A percentile compares a stretch with the other conserved stretches of the same genome.
These are phyloP conservation scores for Hypothenemus hampei DNA, from an alignment of 1,140 invertebrate species.

Conservation along the genomic window DNA sequence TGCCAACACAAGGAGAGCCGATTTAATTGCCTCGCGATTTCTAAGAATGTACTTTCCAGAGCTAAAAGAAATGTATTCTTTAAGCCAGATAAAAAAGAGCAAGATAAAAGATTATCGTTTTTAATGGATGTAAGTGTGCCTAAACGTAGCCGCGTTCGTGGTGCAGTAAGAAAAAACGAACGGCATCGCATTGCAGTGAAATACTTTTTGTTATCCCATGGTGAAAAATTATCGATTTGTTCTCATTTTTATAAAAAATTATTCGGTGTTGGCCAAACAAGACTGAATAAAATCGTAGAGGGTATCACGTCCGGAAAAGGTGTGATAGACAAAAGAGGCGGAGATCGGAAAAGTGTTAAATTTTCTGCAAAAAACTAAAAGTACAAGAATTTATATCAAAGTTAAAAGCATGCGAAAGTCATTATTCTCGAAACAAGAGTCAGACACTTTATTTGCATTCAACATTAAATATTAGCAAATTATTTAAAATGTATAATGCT, in stretches of 20 bases:
- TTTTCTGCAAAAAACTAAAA: neutral
- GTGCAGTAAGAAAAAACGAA: neutral
- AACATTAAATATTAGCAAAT: neutral
- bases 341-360: neutral
- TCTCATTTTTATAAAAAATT: neutral
- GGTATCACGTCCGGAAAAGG: neutral
- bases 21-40: too few relatives aligned
- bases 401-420: neutral
- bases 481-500: neutral
- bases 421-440: slow-evolving; percentile 5
- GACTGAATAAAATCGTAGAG: neutral
- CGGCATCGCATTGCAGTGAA: neutral
- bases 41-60: neutral
- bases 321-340: neutral
- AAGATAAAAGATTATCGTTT: neutral
- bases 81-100: neutral
- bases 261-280: neutral
- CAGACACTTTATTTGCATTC: neutral
- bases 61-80: neutral
- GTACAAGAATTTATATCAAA: slow-evolving; percentile 1
- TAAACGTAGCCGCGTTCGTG: neutral
- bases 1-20: too few relatives aligned
- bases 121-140: neutral
- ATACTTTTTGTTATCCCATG: neutral
- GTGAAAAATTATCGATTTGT: neutral